Conservation (phyloP, 2,888 invertebrate species). For the Anthophora plumipes region DNA sequence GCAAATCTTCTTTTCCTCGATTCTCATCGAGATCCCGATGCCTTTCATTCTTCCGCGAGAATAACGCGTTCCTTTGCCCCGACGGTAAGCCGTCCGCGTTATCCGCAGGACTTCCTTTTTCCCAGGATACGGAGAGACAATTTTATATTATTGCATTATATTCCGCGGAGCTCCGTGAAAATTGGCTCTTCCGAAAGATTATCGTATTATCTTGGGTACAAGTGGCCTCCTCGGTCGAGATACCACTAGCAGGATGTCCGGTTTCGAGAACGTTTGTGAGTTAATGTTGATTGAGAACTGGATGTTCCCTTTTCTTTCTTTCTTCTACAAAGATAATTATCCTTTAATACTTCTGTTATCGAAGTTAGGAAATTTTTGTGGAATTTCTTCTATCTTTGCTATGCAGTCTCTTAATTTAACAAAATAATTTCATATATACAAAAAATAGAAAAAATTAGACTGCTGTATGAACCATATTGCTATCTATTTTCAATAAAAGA, state of each 20-base stretch:
- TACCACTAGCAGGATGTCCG: constrained; percentile 1
- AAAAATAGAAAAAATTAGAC: too few species aligned
- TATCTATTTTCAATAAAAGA: too few species aligned
- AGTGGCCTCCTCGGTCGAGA: constrained; percentile 37
- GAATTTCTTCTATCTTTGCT: neutral
- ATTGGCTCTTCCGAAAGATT: constrained; percentile 67
- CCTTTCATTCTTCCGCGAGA: constrained; percentile 62
- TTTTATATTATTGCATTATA: constrained; percentile 71
- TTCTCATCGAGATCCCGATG: constrained; percentile 64
- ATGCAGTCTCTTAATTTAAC: neutral
- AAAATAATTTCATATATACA: too few species aligned
- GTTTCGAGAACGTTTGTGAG: neutral
- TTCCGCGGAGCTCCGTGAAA: constrained; percentile 51
- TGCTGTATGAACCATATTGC: too few species aligned
- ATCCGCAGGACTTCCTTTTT: constrained; percentile 63
- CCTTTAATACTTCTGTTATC: neutral
- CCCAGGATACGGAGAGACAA: constrained; percentile 60
- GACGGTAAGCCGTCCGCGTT: constrained; percentile 64
- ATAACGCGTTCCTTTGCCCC: constrained; percentile 61
- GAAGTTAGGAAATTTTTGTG: neutral
- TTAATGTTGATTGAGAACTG: constrained; percentile 8
- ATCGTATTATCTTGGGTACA: constrained; percentile 62
- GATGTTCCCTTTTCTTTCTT: neutral
- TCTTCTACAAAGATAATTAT: neutral
- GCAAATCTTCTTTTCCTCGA: constrained; percentile 68